Evolutionary conservation across 2,888 invertebrate species (phyloP).

Genomic region (Drosophila emarginata): DNA sequence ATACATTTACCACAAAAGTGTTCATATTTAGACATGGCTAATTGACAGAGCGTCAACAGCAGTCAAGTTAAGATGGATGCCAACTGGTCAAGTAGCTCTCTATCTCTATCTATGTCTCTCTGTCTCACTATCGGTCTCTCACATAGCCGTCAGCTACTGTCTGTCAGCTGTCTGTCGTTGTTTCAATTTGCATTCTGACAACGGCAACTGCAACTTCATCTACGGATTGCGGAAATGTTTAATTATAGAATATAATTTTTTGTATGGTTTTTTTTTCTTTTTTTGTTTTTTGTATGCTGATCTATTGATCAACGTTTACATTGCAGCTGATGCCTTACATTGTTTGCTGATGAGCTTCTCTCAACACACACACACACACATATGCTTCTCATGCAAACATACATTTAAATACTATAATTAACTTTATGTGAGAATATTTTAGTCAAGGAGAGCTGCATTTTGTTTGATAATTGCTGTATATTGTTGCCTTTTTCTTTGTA

Average conservation of each 20-base stretch:
- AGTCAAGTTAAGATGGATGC: background rate
- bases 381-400: constrained; percentile 24
- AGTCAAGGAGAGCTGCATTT: constrained; percentile 42
- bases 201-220: constrained; percentile 24
- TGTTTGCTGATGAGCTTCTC: constrained; percentile 42
- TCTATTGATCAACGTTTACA: constrained; percentile 41
- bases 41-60: constrained; percentile 36
- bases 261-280: constrained; percentile 14
- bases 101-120: background rate
- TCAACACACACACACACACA: too few relatives aligned
- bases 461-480: constrained; percentile 24
- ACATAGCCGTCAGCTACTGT: constrained; percentile 20
- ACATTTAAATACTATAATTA: constrained; percentile 37
- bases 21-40: constrained; percentile 38
- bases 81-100: constrained; percentile 2
- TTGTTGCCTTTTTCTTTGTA: constrained; percentile 2
- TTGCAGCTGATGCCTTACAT: constrained; percentile 44
- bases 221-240: constrained; percentile 63
- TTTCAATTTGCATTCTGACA: constrained; percentile 47
- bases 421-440: constrained; percentile 37
- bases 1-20: constrained; percentile 22
- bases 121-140: too few relatives aligned
- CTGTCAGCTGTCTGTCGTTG: constrained; percentile 41
- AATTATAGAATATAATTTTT: constrained; percentile 27
- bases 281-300: constrained; percentile 16